Conservation (phyloP, 2,797 vertebrate species). For the Tenualosa ilisha region DNA sequence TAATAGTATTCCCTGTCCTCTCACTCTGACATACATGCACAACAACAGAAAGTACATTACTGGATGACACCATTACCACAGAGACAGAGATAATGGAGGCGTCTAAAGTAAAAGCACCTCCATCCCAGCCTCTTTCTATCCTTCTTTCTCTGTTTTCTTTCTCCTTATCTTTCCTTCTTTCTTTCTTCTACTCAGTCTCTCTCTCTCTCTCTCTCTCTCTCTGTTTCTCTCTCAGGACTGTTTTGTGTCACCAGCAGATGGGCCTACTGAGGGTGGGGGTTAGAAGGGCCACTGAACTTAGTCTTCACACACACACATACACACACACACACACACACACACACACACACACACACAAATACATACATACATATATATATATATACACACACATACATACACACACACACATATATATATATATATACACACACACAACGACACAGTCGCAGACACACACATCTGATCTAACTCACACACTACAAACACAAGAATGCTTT, state of each 20-base stretch:
- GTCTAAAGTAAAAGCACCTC: conserved; percentile 17
- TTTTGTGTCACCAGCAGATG: conserved; percentile 51
- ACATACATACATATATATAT: neutral
- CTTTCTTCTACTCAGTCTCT: neutral
- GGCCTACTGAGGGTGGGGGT: conserved; percentile 29
- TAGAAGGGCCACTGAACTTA: conserved; percentile 16
- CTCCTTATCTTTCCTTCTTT: neutral
- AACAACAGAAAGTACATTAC: neutral
- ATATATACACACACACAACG: conserved; percentile 24
- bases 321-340: conserved; percentile 3
- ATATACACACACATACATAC: neutral
- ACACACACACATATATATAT: conserved; percentile 13
- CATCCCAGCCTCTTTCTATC: neutral
- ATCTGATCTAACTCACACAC: neutral
- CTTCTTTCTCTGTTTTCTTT: neutral
- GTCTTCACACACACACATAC: neutral
- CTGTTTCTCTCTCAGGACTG: conserved; percentile 10
- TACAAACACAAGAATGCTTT: neutral
- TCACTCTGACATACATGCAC: neutral
- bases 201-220: neutral
- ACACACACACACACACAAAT: neutral
- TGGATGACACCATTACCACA: neutral
- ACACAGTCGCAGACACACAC: conserved; percentile 21
- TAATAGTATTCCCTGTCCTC: neutral
- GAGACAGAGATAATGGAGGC: neutral